Percentiles rank a stretch among this genome's conserved stretches.
These are phyloP conservation scores for Antheraea pernyi DNA, from an alignment of 1,140 invertebrate genomes.

Conservation along the genomic window DNA sequence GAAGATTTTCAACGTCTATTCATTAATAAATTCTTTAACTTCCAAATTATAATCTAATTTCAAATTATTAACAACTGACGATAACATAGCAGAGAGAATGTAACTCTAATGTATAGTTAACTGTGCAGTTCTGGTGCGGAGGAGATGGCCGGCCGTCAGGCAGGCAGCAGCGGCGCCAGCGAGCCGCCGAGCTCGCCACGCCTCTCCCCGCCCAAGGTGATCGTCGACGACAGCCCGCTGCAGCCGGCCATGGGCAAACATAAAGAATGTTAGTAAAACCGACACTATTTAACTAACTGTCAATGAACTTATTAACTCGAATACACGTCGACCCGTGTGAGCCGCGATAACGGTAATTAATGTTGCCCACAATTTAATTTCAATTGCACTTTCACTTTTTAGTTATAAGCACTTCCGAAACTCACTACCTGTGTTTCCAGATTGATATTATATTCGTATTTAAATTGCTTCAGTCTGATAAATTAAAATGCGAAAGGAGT, in stretches of 20 bases:
- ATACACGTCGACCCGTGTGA: not conserved
- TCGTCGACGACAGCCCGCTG: constrained; percentile 95
- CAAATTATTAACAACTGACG: no score
- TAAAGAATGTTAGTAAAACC: constrained; percentile 94
- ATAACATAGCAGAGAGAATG: no score
- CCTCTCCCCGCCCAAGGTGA: constrained; percentile 91
- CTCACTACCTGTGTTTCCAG: not conserved
- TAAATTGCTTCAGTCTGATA: constrained; percentile 14
- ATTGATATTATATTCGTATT: not conserved
- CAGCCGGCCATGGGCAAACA: constrained; percentile 97
- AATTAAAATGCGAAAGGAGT: constrained; percentile 47
- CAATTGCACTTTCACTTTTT: not conserved
- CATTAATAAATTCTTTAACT: no score
- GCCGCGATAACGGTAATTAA: constrained; percentile 7
- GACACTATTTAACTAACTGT: constrained; percentile 1
- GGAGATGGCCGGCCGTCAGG: constrained; percentile 69
- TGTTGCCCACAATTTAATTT: not conserved
- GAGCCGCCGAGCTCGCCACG: constrained; percentile 72
- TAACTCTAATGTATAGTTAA: not conserved
- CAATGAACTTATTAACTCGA: not conserved
- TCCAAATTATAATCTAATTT: no score
- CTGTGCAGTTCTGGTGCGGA: constrained; percentile 57
- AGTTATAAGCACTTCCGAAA: not conserved
- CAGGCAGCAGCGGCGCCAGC: constrained; percentile 71
- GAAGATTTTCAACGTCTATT: no score